Evolutionary conservation across 2,797 vertebrate genomes (phyloP).

Genomic region (Paguma larvata): DNA sequence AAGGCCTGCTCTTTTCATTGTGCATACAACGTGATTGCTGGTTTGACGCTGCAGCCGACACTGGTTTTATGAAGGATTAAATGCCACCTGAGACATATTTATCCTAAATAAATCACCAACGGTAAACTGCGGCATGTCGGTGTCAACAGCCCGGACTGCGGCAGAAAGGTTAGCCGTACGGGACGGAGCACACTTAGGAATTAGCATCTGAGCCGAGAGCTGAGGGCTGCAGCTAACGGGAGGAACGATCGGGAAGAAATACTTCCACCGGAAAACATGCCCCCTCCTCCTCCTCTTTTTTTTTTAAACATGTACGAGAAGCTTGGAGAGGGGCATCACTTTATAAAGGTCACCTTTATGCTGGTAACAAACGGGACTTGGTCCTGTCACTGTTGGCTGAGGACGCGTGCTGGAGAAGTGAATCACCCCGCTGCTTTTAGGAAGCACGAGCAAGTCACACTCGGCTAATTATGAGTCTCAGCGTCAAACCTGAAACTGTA

Average conservation of each 20-base stretch:
- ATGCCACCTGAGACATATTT: constrained; percentile 92
- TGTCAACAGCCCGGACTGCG: constrained; percentile 88
- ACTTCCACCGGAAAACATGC: constrained; percentile 85
- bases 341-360: constrained; percentile 90
- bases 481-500: constrained; percentile 83
- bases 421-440: constrained; percentile 85
- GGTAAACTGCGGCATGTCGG: constrained; percentile 90
- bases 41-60: constrained; percentile 91
- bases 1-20: constrained; percentile 90
- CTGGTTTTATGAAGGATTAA: constrained; percentile 91
- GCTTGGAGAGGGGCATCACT: constrained; percentile 88
- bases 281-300: constrained; percentile 36
- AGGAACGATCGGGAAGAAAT: constrained; percentile 87
- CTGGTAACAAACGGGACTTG: constrained; percentile 87
- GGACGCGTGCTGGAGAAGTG: constrained; percentile 83
- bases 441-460: constrained; percentile 86
- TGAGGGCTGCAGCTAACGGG: constrained; percentile 82
- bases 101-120: constrained; percentile 91
- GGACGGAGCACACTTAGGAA: constrained; percentile 84
- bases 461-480: constrained; percentile 84
- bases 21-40: constrained; percentile 89
- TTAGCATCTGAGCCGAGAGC: constrained; percentile 88
- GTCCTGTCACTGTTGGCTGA: constrained; percentile 88
- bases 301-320: constrained; percentile 86
- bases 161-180: constrained; percentile 90